Evolutionary conservation across 2,888 invertebrate species (phyloP).

Genomic region (Apamea monoglypha): DNA sequence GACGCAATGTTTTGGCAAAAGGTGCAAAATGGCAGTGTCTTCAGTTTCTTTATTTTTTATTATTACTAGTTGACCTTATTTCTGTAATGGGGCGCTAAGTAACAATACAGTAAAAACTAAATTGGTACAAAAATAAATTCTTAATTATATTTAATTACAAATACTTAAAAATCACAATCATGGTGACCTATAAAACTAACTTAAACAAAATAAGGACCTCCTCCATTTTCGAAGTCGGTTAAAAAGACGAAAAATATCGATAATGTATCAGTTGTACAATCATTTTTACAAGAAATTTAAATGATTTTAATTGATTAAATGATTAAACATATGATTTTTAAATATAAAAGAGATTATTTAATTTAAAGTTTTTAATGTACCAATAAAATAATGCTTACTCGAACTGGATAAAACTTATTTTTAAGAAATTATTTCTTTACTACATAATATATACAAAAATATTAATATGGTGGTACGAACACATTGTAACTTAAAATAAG

Average conservation of each 20-base stretch:
- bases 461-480: conserved; percentile 82
- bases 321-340: conserved; percentile 16
- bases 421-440: conserved; percentile 54
- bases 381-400: conserved; percentile 52
- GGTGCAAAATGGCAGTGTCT: conserved; percentile 86
- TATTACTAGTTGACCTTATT: conserved; percentile 69
- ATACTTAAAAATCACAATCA: conserved; percentile 86
- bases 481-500: conserved; percentile 68
- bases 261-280: conserved; percentile 57
- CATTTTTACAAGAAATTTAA: conserved; percentile 4
- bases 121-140: conserved; percentile 87
- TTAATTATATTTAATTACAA: conserved; percentile 74
- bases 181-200: conserved; percentile 81
- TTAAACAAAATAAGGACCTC: conserved; percentile 44
- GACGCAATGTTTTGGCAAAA: conserved; percentile 70
- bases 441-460: conserved; percentile 72
- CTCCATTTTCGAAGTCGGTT: conserved; percentile 1
- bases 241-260: conserved; percentile 44
- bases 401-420: conserved; percentile 54
- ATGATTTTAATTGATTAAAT: neutral
- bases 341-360: conserved; percentile 27
- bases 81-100: conserved; percentile 55
- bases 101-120: conserved; percentile 72
- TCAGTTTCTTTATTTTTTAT: conserved; percentile 18
- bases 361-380: conserved; percentile 44